phyloP scores from a whole-genome alignment of 2,888 invertebrate species.

The Noctua fimbriata region DNA sequence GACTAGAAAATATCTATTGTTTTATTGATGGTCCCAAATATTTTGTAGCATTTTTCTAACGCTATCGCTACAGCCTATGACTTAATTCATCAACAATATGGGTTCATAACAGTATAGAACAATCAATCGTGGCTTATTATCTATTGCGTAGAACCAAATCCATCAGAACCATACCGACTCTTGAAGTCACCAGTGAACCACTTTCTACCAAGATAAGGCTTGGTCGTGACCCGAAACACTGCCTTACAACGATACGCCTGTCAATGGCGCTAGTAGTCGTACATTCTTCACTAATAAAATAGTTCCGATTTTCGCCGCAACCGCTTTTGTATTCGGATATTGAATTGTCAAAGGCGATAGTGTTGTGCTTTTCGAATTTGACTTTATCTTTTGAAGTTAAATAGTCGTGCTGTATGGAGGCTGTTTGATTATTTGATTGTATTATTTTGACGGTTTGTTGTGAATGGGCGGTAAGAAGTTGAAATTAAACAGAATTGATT shows the following conservation, averaged over 20 bases:
- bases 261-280: slow-evolving; percentile 60
- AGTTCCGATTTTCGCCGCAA: slow-evolving; percentile 56
- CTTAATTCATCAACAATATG: slow-evolving; percentile 72
- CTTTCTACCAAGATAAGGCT: slow-evolving; percentile 82
- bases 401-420: slow-evolving; percentile 45
- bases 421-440: slow-evolving; percentile 51
- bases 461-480: slow-evolving; percentile 25
- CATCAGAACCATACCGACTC: slow-evolving; percentile 80
- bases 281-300: slow-evolving; percentile 51
- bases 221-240: slow-evolving; percentile 76
- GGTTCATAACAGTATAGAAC: slow-evolving; percentile 73
- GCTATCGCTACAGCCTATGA: slow-evolving; percentile 60
- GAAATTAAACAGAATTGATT: slow-evolving; percentile 1
- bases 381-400: slow-evolving; percentile 52
- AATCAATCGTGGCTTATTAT: slow-evolving; percentile 87
- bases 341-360: slow-evolving; percentile 58
- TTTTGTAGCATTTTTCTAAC: neutral
- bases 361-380: slow-evolving; percentile 50
- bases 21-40: neutral
- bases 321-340: slow-evolving; percentile 35
- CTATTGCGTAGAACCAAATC: slow-evolving; percentile 77
- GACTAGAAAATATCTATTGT: neutral
- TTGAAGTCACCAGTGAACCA: slow-evolving; percentile 86
- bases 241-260: slow-evolving; percentile 67
- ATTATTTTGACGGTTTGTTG: slow-evolving; percentile 40